These are phyloP conservation scores for Pseudomyrmex sp. DNA, from an alignment of 1,140 invertebrate species.

Conservation along the genomic window DNA sequence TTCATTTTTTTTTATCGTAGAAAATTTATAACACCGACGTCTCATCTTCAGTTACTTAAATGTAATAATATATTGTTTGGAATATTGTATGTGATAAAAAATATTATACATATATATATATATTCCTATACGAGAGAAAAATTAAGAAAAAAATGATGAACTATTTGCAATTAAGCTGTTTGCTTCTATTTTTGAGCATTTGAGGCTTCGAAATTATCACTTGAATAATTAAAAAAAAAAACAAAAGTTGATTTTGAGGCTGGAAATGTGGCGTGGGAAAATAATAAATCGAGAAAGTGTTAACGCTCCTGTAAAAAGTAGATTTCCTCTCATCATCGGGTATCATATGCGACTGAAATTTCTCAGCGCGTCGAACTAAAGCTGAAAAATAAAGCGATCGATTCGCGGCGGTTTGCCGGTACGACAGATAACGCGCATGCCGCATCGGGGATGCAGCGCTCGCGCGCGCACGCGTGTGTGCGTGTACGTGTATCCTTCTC, in stretches of 20 bases:
- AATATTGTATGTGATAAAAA: conserved; percentile 14
- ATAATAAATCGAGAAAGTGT: neutral
- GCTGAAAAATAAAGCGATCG: conserved; percentile 45
- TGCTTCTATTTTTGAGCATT: neutral
- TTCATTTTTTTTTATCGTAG: neutral
- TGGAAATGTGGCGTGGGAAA: too few relatives aligned
- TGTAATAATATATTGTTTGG: neutral
- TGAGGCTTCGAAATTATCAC: neutral
- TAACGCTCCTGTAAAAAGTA: neutral
- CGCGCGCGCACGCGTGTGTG: neutral
- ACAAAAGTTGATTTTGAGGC: too few relatives aligned
- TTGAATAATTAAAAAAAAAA: too few relatives aligned
- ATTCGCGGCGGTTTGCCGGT: conserved; percentile 45
- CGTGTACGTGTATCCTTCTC: neutral
- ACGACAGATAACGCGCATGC: conserved; percentile 42
- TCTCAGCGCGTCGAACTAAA: neutral
- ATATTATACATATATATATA: neutral
- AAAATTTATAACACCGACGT: too few relatives aligned
- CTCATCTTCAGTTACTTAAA: too few relatives aligned
- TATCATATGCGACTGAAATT: neutral
- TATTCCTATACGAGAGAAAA: neutral
- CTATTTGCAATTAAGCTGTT: neutral
- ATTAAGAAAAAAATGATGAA: neutral
- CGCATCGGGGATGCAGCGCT: neutral
- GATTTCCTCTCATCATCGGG: neutral